A percentile compares a stretch with the other conserved stretches of the same genome.
phyloP scores from a whole-genome alignment of 2,113 vertebrate species.

The Brienomyrus longianalis region DNA sequence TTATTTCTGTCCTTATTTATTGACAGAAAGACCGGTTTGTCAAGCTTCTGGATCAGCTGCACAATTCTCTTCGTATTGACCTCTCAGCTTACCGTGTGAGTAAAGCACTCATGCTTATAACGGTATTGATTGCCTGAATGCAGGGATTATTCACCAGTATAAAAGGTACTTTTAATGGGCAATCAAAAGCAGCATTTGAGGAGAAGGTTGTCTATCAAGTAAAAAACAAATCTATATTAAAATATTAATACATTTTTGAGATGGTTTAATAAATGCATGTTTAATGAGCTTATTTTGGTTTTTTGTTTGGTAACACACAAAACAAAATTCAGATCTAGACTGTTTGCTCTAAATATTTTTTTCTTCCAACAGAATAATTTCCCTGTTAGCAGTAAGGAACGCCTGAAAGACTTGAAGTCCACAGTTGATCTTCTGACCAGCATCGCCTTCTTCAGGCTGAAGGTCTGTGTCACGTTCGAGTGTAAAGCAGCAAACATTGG shows the following conservation, averaged over 20 bases:
- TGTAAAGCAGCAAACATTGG: not conserved
- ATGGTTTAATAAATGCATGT: not conserved
- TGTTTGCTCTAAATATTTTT: not conserved
- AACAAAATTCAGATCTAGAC: not conserved
- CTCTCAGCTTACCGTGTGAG: slow-evolving; percentile 93
- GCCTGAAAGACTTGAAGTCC: slow-evolving; percentile 85
- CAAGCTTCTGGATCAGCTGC: slow-evolving; percentile 92
- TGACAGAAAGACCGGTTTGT: slow-evolving; percentile 88
- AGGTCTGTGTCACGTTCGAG: slow-evolving; percentile 56
- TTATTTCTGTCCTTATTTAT: not conserved
- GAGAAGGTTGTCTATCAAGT: not conserved
- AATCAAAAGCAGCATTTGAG: not conserved
- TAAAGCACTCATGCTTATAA: slow-evolving; percentile 9
- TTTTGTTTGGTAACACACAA: not conserved
- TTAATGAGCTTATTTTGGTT: not conserved
- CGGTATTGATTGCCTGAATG: not conserved
- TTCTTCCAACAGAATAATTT: slow-evolving; percentile 83
- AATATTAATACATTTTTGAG: not conserved
- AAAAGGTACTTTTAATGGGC: not conserved
- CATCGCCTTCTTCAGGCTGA: slow-evolving; percentile 98
- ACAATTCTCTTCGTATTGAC: slow-evolving; percentile 95
- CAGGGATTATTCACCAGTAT: not conserved
- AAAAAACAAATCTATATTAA: not conserved
- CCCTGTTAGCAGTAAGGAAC: slow-evolving; percentile 78
- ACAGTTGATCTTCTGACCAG: slow-evolving; percentile 96